These are phyloP conservation scores for Hemibagrus guttatus DNA, from an alignment of 2,797 vertebrate species.

Conservation along the genomic window DNA sequence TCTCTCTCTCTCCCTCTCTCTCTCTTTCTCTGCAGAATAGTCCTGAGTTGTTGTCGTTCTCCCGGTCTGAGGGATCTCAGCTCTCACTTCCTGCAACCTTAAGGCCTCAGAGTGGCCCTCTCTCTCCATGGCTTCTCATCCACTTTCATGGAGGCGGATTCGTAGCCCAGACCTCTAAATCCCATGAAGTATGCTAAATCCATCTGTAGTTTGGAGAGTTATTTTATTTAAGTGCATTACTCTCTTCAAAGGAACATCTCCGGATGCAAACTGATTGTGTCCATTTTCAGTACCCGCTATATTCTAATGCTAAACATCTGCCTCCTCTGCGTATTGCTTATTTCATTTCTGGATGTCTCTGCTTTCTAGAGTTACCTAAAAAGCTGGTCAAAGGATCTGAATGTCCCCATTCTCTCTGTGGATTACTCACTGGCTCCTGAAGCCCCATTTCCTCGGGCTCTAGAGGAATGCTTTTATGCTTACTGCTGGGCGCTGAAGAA, in stretches of 20 bases:
- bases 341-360: background rate
- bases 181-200: constrained; percentile 71
- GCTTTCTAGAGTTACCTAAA: constrained; percentile 73
- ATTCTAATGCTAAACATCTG: background rate
- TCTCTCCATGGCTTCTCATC: constrained; percentile 74
- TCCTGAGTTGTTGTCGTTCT: constrained; percentile 74
- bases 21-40: constrained; percentile 75
- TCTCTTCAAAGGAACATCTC: background rate
- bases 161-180: constrained; percentile 79
- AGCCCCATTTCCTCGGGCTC: constrained; percentile 77
- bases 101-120: constrained; percentile 68
- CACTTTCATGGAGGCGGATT: constrained; percentile 82
- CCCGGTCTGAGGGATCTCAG: constrained; percentile 67
- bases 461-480: constrained; percentile 81
- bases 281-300: background rate
- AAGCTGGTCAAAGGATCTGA: constrained; percentile 74
- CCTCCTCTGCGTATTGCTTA: background rate
- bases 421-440: constrained; percentile 81
- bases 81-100: constrained; percentile 69
- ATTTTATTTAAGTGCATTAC: background rate
- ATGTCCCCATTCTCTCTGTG: constrained; percentile 74
- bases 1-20: background rate
- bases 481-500: constrained; percentile 82
- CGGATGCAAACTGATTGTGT: background rate
- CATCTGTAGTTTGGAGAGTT: background rate